A percentile compares a stretch with the other conserved stretches of the same genome.
Evolutionary conservation across 1,140 invertebrate species (phyloP).

Genomic region (Brachionus asplanchnoidis): DNA sequence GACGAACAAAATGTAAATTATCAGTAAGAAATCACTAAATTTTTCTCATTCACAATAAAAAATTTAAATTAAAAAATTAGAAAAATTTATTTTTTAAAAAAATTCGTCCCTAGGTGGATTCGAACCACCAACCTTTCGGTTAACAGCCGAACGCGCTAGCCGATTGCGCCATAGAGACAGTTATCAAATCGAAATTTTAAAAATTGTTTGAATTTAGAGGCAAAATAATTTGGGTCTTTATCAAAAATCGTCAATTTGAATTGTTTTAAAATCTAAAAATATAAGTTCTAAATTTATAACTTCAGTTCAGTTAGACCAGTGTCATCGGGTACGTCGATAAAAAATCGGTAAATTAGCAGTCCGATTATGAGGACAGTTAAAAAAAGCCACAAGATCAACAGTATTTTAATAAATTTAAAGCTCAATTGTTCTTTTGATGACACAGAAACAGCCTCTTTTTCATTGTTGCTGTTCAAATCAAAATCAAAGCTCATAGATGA

Average conservation of each 20-base stretch:
- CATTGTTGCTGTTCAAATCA: background rate
- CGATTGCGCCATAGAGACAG: background rate
- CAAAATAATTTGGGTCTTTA: too few species aligned
- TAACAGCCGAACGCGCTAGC: background rate
- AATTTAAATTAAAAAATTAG: background rate
- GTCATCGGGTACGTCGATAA: background rate
- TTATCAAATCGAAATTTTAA: background rate
- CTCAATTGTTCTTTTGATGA: background rate
- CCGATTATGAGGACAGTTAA: background rate
- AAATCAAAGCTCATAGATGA: background rate
- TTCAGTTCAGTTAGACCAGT: background rate
- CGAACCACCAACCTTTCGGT: background rate
- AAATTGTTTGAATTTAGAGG: background rate
- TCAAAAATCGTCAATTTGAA: too few species aligned
- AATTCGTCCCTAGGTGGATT: background rate
- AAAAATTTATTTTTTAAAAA: background rate
- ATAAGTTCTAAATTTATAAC: too few species aligned
- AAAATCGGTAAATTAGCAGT: background rate
- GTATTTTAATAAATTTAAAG: background rate
- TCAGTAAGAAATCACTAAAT: background rate
- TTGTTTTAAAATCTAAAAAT: too few species aligned
- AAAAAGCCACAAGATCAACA: background rate
- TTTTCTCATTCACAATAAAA: background rate
- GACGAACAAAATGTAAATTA: background rate
- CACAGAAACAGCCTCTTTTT: background rate